A percentile compares a stretch with the other conserved stretches of the same genome.
These are phyloP conservation scores for Pseudopipra pipra DNA, from an alignment of 2,113 vertebrate species.

Conservation along the genomic window DNA sequence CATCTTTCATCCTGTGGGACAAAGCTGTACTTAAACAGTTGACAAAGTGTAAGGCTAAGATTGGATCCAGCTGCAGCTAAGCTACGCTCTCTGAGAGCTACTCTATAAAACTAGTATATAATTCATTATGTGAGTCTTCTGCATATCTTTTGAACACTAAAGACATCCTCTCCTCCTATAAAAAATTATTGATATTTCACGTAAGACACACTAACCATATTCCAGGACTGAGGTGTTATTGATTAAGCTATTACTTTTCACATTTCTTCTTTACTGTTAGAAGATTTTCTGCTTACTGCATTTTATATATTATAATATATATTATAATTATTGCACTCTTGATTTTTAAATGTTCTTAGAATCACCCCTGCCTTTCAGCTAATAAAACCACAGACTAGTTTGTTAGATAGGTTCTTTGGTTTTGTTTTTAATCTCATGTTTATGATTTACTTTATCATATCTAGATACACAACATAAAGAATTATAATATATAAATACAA, in stretches of 20 bases:
- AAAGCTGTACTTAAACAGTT: too few relatives aligned
- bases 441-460: background rate
- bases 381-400: background rate
- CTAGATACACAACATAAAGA: background rate
- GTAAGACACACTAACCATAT: constrained; percentile 26
- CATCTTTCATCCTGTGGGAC: too few relatives aligned
- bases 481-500: background rate
- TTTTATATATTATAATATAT: constrained; percentile 7
- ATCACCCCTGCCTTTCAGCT: background rate
- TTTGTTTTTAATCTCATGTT: background rate
- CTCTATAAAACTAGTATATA: background rate
- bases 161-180: constrained; percentile 10
- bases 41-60: too few relatives aligned
- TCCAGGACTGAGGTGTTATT: constrained; percentile 47
- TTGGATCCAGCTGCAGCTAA: too few relatives aligned
- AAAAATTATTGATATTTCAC: constrained; percentile 54
- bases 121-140: background rate
- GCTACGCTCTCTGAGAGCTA: too few relatives aligned
- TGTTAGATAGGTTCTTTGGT: background rate
- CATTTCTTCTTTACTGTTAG: constrained; percentile 59
- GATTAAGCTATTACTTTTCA: constrained; percentile 70
- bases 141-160: constrained; percentile 19
- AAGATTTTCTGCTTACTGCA: constrained; percentile 41
- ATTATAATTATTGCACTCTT: constrained; percentile 36
- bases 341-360: constrained; percentile 61